phyloP scores from a whole-genome alignment of 2,888 invertebrate genomes.

The Callyntrura guangdongensis region DNA sequence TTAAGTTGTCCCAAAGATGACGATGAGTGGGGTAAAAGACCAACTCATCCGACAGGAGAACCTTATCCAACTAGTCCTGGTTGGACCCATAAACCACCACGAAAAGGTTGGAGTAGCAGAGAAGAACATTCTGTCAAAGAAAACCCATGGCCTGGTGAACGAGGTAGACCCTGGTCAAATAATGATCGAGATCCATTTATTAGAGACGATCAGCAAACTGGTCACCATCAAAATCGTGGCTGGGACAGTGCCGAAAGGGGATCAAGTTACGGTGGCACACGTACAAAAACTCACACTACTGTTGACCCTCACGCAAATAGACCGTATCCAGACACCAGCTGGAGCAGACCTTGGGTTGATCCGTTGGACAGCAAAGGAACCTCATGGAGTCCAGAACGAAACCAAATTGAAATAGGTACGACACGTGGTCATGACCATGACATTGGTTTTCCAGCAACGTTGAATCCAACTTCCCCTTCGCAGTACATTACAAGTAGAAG shows the following conservation, averaged over 20 bases:
- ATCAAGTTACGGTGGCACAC: neutral
- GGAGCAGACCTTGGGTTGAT: slow-evolving; percentile 55
- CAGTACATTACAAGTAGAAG: neutral
- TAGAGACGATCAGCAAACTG: slow-evolving; percentile 18
- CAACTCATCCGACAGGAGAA: neutral
- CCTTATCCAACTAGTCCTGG: neutral
- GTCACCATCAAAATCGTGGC: slow-evolving; percentile 2
- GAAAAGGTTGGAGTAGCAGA: slow-evolving; percentile 57
- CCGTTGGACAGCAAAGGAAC: slow-evolving; percentile 15
- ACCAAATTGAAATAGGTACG: slow-evolving; percentile 20
- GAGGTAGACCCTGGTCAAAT: slow-evolving; percentile 51
- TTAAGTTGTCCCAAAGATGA: slow-evolving; percentile 70
- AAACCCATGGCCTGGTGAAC: slow-evolving; percentile 67
- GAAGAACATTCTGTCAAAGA: slow-evolving; percentile 64
- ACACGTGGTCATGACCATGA: neutral
- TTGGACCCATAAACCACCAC: slow-evolving; percentile 35
- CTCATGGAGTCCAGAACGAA: slow-evolving; percentile 35
- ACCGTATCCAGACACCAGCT: slow-evolving; percentile 40
- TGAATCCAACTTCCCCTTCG: neutral
- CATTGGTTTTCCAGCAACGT: neutral
- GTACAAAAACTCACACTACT: neutral
- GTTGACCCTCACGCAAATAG: slow-evolving; percentile 47
- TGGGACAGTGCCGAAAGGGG: slow-evolving; percentile 11
- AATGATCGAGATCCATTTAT: slow-evolving; percentile 34
- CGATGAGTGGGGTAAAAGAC: slow-evolving; percentile 49